Evolutionary conservation across 2,888 invertebrate species (phyloP).

Genomic region (Sceliomorpha sp.): DNA sequence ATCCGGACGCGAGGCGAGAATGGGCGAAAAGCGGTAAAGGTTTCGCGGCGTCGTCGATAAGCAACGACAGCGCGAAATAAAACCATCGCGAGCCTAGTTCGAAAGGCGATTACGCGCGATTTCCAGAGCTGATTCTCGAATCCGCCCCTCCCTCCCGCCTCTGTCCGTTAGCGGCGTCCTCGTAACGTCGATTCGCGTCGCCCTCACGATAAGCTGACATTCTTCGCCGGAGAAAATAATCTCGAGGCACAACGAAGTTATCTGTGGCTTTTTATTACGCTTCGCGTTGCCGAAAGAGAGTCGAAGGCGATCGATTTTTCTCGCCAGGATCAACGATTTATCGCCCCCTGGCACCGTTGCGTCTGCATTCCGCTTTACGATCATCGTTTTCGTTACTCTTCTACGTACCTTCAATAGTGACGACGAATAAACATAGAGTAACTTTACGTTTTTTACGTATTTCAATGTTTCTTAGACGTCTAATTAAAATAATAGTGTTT

Average conservation of each 20-base stretch:
- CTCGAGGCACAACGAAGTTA: conserved; percentile 30
- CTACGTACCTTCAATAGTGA: too few species aligned
- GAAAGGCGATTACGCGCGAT: conserved; percentile 43
- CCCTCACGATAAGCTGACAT: conserved; percentile 47
- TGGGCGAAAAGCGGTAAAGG: conserved; percentile 35
- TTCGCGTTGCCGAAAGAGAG: conserved; percentile 15
- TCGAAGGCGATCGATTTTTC: conserved; percentile 28
- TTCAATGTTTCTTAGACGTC: too few species aligned
- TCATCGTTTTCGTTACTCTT: background rate
- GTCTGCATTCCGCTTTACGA: conserved; percentile 3
- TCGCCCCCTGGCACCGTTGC: background rate
- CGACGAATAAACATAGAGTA: too few species aligned
- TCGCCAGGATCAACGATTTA: conserved; percentile 25
- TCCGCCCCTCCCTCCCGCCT: background rate
- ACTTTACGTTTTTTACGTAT: too few species aligned
- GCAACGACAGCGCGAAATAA: conserved; percentile 34
- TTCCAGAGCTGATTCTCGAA: conserved; percentile 28
- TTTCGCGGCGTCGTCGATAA: conserved; percentile 28
- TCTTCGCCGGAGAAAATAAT: conserved; percentile 41
- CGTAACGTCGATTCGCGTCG: conserved; percentile 20
- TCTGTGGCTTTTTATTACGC: conserved; percentile 36
- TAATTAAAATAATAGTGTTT: too few species aligned
- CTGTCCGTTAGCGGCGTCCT: too few species aligned
- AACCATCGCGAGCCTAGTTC: conserved; percentile 25
- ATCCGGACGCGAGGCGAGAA: too few species aligned